Conservation (phyloP, 2,113 vertebrate genomes). For the Halichoerus grypus region DNA sequence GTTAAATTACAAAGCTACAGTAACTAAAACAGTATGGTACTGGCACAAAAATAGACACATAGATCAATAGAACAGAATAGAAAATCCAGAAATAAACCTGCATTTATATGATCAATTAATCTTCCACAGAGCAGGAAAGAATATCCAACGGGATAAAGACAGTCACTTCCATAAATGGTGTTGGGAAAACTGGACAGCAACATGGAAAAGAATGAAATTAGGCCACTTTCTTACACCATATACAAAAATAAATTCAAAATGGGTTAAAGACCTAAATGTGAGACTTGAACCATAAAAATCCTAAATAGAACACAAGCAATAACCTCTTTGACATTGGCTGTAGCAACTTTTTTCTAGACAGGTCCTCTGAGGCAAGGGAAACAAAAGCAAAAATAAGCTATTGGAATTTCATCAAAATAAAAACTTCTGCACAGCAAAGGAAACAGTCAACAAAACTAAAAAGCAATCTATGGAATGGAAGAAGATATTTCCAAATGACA, state of each 20-base stretch:
- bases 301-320: not conserved
- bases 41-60: not conserved
- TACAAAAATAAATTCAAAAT: not conserved
- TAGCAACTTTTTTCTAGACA: not conserved
- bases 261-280: not conserved
- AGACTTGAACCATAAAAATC: not conserved
- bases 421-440: not conserved
- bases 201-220: not conserved
- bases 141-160: not conserved
- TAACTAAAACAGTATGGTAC: not conserved
- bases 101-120: not conserved
- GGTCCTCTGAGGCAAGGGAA: not conserved
- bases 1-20: not conserved
- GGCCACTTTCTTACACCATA: not conserved
- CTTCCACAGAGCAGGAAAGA: not conserved
- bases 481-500: not conserved
- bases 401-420: not conserved
- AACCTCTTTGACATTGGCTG: not conserved
- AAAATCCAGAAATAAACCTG: not conserved
- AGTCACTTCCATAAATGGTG: not conserved
- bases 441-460: not conserved
- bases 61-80: not conserved
- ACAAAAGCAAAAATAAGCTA: not conserved
- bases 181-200: not conserved
- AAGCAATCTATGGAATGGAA: not conserved